Percentiles rank a stretch among this genome's conserved stretches.
Conservation (phyloP, 64 coral and sea anemone genomes). For the Montipora cactus region DNA sequence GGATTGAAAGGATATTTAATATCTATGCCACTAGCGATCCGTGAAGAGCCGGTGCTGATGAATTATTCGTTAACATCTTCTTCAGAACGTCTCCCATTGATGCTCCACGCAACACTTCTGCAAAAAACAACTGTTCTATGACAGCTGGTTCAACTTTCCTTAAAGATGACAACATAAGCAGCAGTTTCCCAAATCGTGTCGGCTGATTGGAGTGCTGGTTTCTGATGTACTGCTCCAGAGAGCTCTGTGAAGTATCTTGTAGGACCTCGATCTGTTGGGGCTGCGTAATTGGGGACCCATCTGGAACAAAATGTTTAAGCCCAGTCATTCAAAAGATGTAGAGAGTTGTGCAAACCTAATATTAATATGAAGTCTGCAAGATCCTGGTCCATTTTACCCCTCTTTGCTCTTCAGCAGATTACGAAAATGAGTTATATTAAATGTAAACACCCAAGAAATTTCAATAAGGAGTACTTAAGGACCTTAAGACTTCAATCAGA, state of each 20-base stretch:
- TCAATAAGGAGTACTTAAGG: no score
- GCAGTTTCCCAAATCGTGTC: constrained; percentile 89
- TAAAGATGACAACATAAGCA: constrained; percentile 88
- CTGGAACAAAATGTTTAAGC: constrained; percentile 1
- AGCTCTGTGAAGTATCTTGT: constrained; percentile 94
- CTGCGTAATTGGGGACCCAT: constrained; percentile 82
- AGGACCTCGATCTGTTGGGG: constrained; percentile 79
- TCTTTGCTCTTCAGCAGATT: no score
- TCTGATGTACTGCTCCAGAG: constrained; percentile 87
- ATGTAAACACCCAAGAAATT: no score
- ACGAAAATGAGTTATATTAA: no score
- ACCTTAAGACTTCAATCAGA: no score
- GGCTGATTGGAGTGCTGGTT: constrained; percentile 78
- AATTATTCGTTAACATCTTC: constrained; percentile 81
- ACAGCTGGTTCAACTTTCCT: constrained; percentile 87
- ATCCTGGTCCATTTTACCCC: no score
- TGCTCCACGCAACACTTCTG: constrained; percentile 84
- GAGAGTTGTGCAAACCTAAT: no score
- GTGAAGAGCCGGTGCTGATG: constrained; percentile 25
- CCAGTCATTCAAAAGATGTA: no score
- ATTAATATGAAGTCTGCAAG: no score
- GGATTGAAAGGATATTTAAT: no score
- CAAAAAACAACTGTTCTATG: constrained; percentile 93
- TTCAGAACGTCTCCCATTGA: constrained; percentile 90
- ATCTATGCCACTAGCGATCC: constrained; percentile 27